Percentiles rank a stretch among this genome's conserved stretches.
phyloP scores from a whole-genome alignment of 2,113 vertebrate genomes.

The Eurystomus gularis region DNA sequence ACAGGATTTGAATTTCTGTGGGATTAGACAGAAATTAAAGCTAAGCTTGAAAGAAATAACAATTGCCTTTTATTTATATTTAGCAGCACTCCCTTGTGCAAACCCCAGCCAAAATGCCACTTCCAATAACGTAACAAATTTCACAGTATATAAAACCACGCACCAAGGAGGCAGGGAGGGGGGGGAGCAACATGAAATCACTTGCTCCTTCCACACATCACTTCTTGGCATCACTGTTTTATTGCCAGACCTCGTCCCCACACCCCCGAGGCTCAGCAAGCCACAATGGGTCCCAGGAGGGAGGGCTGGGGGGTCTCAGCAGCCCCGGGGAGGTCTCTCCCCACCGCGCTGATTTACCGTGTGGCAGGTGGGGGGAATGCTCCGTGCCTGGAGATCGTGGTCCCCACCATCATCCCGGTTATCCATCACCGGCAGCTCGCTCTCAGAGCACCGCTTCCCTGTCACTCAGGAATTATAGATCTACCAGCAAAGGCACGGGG shows the following conservation, averaged over 20 bases:
- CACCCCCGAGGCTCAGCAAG: not conserved
- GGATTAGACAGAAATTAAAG: conserved; percentile 18
- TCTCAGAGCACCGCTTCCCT: not conserved
- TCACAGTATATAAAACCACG: not conserved
- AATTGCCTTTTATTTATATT: not conserved
- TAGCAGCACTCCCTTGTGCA: not conserved
- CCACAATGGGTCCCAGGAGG: rapidly evolving
- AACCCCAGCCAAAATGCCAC: not conserved
- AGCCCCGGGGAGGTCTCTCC: not conserved
- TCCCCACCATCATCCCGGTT: no score
- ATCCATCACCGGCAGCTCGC: not conserved
- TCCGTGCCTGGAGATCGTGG: not conserved
- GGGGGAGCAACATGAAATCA: not conserved
- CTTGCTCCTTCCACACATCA: not conserved
- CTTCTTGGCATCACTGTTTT: not conserved
- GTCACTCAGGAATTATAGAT: not conserved
- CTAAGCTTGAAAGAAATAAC: not conserved
- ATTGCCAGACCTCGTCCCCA: not conserved
- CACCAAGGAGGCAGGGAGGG: not conserved
- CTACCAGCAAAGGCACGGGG: not conserved
- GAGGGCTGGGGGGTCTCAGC: not conserved
- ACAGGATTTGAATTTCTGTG: not conserved
- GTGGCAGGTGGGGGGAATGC: rapidly evolving
- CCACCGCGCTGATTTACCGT: rapidly evolving
- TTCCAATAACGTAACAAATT: conserved; percentile 25